Percentiles rank a stretch among this genome's conserved stretches.
Evolutionary conservation across 2,113 vertebrate genomes (phyloP).

Genomic region (Pelobates fuscus): DNA sequence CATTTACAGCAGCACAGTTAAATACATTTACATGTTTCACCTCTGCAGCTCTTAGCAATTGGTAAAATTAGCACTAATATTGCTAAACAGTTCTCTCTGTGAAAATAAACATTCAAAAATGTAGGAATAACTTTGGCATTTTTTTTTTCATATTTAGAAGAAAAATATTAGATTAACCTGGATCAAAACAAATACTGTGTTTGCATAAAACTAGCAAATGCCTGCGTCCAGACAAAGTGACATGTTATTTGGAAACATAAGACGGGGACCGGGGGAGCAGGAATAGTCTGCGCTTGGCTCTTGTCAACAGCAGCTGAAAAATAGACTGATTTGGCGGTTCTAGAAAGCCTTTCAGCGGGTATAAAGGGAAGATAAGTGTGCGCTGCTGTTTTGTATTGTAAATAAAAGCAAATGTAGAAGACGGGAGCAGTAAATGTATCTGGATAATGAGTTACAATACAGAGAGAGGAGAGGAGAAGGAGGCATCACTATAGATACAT

Average conservation of each 20-base stretch:
- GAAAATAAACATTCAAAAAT: no score
- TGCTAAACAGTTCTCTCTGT: no score
- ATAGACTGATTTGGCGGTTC: conserved; percentile 1
- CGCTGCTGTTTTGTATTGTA: background rate
- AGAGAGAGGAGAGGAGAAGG: no score
- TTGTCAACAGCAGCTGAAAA: conserved; percentile 31
- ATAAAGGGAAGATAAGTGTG: conserved; percentile 1
- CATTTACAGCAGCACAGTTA: no score
- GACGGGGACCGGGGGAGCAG: background rate
- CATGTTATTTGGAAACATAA: conserved; percentile 24
- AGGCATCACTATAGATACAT: no score
- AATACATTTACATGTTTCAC: no score
- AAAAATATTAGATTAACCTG: no score
- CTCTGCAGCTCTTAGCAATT: no score
- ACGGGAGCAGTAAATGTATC: background rate
- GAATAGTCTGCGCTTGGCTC: conserved; percentile 7
- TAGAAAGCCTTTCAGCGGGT: conserved; percentile 18
- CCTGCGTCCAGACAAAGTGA: conserved; percentile 1
- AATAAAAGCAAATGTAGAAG: background rate
- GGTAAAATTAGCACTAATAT: no score
- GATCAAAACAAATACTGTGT: conserved; percentile 24
- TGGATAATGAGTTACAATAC: no score
- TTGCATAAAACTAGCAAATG: background rate
- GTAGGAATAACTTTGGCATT: no score
- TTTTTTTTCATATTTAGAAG: no score